phyloP scores from a whole-genome alignment of 2,797 vertebrate genomes.

The Geotrypetes seraphini region DNA sequence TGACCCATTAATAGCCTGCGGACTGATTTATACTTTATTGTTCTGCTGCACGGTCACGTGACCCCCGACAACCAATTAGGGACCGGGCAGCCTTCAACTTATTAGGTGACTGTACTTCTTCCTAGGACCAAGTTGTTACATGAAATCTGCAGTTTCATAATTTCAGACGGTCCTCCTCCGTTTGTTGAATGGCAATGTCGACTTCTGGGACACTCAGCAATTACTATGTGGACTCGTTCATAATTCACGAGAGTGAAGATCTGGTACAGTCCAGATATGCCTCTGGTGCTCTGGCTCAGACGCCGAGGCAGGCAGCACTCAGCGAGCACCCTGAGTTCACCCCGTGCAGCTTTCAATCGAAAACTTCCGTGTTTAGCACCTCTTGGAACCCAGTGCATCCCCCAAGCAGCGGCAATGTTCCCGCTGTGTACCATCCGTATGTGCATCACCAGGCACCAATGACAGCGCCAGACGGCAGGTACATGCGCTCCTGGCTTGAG shows the following conservation, averaged over 20 bases:
- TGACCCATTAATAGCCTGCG: slow-evolving; percentile 85
- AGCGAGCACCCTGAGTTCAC: slow-evolving; percentile 85
- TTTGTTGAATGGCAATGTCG: slow-evolving; percentile 66
- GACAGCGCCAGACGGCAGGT: slow-evolving; percentile 83
- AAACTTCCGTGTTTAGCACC: slow-evolving; percentile 81
- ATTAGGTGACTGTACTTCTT: slow-evolving; percentile 84
- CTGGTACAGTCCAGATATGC: slow-evolving; percentile 75
- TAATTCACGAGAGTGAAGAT: slow-evolving; percentile 81
- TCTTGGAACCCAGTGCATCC: slow-evolving; percentile 81
- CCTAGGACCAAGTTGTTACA: slow-evolving; percentile 78
- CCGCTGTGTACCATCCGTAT: slow-evolving; percentile 78
- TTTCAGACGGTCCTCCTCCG: slow-evolving; percentile 48
- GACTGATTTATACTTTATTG: slow-evolving; percentile 98
- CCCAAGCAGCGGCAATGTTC: slow-evolving; percentile 60
- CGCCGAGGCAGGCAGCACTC: slow-evolving; percentile 69
- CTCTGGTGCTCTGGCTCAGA: slow-evolving; percentile 68
- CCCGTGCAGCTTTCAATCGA: slow-evolving; percentile 82
- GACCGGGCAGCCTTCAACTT: slow-evolving; percentile 79
- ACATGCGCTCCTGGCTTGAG: slow-evolving; percentile 91
- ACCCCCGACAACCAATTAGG: slow-evolving; percentile 74
- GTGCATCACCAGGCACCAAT: slow-evolving; percentile 75
- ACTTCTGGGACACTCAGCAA: slow-evolving; percentile 78
- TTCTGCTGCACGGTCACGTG: slow-evolving; percentile 89
- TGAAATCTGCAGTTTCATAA: slow-evolving; percentile 80
- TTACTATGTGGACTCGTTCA: slow-evolving; percentile 86